Conservation (phyloP, 2,797 vertebrate species). For the Nothura maculosa region DNA sequence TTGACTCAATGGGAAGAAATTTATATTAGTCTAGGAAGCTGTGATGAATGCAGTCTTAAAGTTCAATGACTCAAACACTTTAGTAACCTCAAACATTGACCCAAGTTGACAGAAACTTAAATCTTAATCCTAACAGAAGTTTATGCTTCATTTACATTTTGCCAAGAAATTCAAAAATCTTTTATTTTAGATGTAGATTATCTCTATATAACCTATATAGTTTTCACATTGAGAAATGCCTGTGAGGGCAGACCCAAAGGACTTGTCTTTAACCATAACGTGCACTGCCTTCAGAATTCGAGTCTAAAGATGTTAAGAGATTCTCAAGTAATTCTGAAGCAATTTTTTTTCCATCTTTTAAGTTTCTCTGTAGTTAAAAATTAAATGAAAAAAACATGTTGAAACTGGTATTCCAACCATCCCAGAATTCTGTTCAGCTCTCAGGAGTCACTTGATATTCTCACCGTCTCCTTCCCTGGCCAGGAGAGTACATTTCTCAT, state of each 20-base stretch:
- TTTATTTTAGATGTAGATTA: not conserved
- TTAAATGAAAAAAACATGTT: not conserved
- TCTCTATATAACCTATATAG: accelerated
- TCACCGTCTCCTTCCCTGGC: not conserved
- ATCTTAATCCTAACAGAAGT: slow-evolving; percentile 57
- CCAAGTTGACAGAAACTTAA: slow-evolving; percentile 68
- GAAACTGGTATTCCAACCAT: not conserved
- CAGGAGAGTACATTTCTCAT: not conserved
- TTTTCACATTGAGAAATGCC: accelerated
- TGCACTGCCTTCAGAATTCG: accelerated
- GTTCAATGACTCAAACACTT: slow-evolving; percentile 77
- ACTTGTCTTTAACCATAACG: accelerated
- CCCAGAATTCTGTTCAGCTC: not conserved
- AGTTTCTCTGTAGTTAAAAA: not conserved
- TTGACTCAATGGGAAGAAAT: slow-evolving; percentile 79
- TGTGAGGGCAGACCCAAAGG: not conserved
- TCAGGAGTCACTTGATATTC: not conserved
- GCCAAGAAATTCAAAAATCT: not conserved
- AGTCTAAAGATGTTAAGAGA: not conserved
- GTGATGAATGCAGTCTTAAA: slow-evolving; percentile 78
- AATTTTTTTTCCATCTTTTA: not conserved
- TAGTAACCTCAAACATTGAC: slow-evolving; percentile 68
- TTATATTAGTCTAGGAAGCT: slow-evolving; percentile 71
- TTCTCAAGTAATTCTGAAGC: not conserved
- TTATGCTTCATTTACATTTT: slow-evolving; percentile 50